These are phyloP conservation scores for Cherax destructor DNA, from an alignment of 1,140 invertebrate species.

Conservation along the genomic window DNA sequence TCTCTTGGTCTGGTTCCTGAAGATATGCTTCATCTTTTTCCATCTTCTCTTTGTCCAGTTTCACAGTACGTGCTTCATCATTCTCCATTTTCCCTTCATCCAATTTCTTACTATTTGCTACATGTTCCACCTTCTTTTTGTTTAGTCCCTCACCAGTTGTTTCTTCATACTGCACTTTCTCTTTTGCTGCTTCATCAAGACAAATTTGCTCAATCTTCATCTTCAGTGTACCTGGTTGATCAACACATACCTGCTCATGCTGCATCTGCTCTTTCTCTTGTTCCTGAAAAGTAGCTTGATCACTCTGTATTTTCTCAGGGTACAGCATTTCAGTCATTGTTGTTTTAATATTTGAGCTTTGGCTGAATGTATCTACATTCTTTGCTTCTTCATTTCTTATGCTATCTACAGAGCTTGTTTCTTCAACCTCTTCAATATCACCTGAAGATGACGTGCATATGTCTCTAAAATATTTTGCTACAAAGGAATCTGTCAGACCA, in stretches of 20 bases:
- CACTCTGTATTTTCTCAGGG: neutral
- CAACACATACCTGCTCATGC: neutral
- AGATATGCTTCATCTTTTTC: no score
- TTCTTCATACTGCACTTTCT: no score
- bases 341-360: neutral
- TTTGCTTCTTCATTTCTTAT: neutral
- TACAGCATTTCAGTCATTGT: neutral
- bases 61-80: no score
- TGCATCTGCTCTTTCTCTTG: neutral
- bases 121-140: no score
- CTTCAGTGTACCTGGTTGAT: neutral
- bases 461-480: neutral
- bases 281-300: neutral
- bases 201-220: no score
- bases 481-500: constrained; percentile 13
- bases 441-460: neutral
- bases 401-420: neutral
- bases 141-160: no score
- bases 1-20: no score
- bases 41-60: no score
- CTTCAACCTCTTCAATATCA: neutral
- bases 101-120: no score
- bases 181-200: no score
- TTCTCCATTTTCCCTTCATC: no score
- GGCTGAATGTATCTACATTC: neutral